Conservation (phyloP, 2,797 vertebrate genomes). For the Rhinophrynus dorsalis region DNA sequence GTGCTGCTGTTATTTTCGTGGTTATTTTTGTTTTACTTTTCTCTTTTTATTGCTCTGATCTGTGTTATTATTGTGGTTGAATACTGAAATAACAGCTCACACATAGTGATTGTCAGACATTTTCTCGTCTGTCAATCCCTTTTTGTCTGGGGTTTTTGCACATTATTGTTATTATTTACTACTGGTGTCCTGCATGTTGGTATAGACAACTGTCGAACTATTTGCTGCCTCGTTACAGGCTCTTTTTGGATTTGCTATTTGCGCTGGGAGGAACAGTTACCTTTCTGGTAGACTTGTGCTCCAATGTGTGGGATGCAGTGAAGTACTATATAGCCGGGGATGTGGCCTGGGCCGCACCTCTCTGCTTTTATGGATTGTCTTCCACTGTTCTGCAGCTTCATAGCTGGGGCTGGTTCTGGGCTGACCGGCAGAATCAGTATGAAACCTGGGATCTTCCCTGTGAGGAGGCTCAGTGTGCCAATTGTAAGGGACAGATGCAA, state of each 20-base stretch:
- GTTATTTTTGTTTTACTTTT: too few species aligned
- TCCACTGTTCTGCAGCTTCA: conserved; percentile 80
- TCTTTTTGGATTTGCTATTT: conserved; percentile 70
- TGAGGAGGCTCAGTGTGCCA: too few species aligned
- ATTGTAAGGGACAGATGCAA: too few species aligned
- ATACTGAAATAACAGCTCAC: too few species aligned
- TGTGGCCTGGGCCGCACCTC: conserved; percentile 72
- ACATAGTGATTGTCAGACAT: too few species aligned
- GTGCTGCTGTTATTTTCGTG: too few species aligned
- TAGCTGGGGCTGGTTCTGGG: conserved; percentile 87
- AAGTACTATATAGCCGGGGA: conserved; percentile 73
- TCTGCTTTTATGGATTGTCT: conserved; percentile 71
- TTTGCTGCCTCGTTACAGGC: conserved; percentile 17
- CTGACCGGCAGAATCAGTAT: conserved; percentile 68
- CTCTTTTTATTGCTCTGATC: too few species aligned
- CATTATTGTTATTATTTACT: too few species aligned
- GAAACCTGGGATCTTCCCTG: conserved; percentile 7
- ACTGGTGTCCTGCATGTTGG: too few species aligned
- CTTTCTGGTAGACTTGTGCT: conserved; percentile 75
- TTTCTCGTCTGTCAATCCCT: too few species aligned
- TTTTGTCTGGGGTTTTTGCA: too few species aligned
- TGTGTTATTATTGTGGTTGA: too few species aligned
- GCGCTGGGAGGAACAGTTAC: conserved; percentile 72
- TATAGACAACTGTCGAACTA: neutral
- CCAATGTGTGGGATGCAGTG: conserved; percentile 76